Conservation (phyloP, 2,888 invertebrate genomes). For the Habrosyne pyritoides region DNA sequence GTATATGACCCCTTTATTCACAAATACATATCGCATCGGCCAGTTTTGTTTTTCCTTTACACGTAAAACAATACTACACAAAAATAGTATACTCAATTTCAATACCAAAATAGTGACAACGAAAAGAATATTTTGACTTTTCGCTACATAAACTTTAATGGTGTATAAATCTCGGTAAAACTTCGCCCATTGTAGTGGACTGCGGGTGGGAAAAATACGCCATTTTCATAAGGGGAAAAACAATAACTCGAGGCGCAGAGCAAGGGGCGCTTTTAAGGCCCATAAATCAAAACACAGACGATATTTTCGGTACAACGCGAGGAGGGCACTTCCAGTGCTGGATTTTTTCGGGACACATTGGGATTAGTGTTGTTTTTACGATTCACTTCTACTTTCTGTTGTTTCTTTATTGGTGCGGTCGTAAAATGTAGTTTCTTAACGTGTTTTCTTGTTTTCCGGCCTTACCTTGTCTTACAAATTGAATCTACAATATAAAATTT, state of each 20-base stretch:
- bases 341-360: conserved; percentile 68
- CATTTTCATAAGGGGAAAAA: conserved; percentile 79
- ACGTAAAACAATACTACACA: too few relatives aligned
- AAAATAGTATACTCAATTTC: not conserved
- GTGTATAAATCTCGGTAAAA: conserved; percentile 64
- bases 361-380: conserved; percentile 79
- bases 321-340: conserved; percentile 64
- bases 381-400: conserved; percentile 68
- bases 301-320: conserved; percentile 70
- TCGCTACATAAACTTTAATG: conserved; percentile 64
- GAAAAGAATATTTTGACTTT: conserved; percentile 52
- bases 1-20: too few relatives aligned
- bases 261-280: conserved; percentile 76
- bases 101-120: conserved; percentile 12
- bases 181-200: conserved; percentile 60
- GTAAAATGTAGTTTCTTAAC: conserved; percentile 53
- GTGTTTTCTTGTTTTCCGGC: conserved; percentile 40
- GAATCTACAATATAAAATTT: conserved; percentile 10
- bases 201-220: conserved; percentile 65
- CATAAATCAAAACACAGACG: conserved; percentile 79
- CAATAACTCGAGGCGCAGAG: conserved; percentile 74
- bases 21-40: too few relatives aligned
- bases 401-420: conserved; percentile 61
- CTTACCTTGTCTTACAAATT: conserved; percentile 18
- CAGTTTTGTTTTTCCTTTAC: too few relatives aligned